Evolutionary conservation across 2,888 invertebrate species (phyloP), one percentile per base, ranked within the genome.

Genomic region (Cloeon dipterum): DNA sequence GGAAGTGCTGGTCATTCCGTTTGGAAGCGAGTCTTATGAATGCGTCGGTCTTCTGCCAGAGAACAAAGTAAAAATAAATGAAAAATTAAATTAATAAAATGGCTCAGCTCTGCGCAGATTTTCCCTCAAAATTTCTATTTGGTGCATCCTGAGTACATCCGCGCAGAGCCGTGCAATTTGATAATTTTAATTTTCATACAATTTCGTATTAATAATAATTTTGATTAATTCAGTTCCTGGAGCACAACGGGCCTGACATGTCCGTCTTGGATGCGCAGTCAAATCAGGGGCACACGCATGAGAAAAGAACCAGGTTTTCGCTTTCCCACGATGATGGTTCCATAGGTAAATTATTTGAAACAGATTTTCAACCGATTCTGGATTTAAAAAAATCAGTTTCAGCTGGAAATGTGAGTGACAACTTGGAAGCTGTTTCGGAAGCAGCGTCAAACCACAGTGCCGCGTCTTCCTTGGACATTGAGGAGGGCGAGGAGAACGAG

Each of bases 371-470:
- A 2, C 14, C 23, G 29, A n/a, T n/a, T n/a, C 38, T 16, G 36
- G 11, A 8, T 19, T 13, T 17, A 21, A 17, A 18, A 10, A 16
- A 37, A 14, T 5, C 29, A 8, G 32, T 35, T 20, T 34, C 38
- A 21, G 17, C 39, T 47, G 53, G 86, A 11, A 88, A 86, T 50
- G 78, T 83, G 1, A 89, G 88, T 4, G 91, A 93, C 54, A 89
- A 89, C 58, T 60, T 89, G 45, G 93, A 93, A 57, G 91, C 83
- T 0, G 85, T 91, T 19, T 91, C 89, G 3, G 93, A 93, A 56
- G 91, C 88, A 1, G 89, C 91, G 0, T 89, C 88, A 38, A 89
- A 89, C 58, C 89, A 89, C 58, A 89, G 89, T 45, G 88, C 88
- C 37, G 85, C 85, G 4, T 64, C 65, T 1, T 89, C 88, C 39